Conservation (phyloP, 2,113 vertebrate species). For the Prinia subflava region DNA sequence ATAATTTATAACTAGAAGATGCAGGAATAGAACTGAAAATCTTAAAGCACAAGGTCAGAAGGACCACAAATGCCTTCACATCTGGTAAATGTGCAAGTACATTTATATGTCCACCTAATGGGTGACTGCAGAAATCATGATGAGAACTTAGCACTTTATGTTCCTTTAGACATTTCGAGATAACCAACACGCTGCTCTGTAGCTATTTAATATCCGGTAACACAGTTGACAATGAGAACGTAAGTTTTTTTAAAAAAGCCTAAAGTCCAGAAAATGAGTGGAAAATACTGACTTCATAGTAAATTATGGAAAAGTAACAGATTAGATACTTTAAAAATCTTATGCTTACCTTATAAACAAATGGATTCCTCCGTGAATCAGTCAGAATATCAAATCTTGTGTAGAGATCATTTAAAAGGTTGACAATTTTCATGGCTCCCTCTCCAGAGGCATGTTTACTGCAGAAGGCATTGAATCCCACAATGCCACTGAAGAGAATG, state of each 20-base stretch:
- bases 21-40: not conserved
- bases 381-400: slow-evolving; percentile 98
- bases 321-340: not conserved
- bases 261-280: not conserved
- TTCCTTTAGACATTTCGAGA: not conserved
- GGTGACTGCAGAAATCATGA: not conserved
- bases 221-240: not conserved
- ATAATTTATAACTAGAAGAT: not conserved
- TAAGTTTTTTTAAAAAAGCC: not conserved
- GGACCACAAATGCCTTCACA: not conserved
- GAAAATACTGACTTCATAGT: not conserved
- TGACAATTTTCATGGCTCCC: slow-evolving; percentile 98
- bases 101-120: not conserved
- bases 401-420: slow-evolving; percentile 96
- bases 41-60: not conserved
- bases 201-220: not conserved
- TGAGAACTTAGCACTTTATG: not conserved
- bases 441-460: slow-evolving; percentile 97
- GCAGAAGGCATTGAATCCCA: slow-evolving; percentile 95
- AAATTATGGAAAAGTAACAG: not conserved
- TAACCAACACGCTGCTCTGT: not conserved
- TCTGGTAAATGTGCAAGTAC: not conserved
- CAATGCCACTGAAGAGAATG: slow-evolving; percentile 97
- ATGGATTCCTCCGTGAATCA: slow-evolving; percentile 94
- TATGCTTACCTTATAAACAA: slow-evolving; percentile 93